Evolutionary conservation across 2,113 vertebrate genomes (phyloP).

Genomic region (Diadophis punctatus): DNA sequence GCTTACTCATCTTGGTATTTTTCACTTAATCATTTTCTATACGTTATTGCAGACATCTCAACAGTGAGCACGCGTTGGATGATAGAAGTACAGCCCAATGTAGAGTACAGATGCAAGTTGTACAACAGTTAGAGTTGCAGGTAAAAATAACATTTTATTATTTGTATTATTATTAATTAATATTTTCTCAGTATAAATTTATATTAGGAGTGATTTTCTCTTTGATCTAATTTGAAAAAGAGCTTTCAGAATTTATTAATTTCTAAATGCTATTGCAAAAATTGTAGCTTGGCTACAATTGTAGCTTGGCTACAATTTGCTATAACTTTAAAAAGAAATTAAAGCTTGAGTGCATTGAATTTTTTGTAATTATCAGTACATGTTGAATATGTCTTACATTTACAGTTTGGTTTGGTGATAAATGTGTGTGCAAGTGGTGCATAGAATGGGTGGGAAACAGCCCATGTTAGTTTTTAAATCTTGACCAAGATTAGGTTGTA

Average conservation of each 20-base stretch:
- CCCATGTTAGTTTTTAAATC: constrained; percentile 42
- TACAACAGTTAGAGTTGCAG: constrained; percentile 99
- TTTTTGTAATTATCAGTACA: constrained; percentile 42
- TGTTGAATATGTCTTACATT: constrained; percentile 30
- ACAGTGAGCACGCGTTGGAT: constrained; percentile 98
- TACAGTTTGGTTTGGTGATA: neutral
- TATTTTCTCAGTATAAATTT: constrained; percentile 68
- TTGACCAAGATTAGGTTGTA: constrained; percentile 51
- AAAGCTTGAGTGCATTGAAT: constrained; percentile 46
- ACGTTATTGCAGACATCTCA: constrained; percentile 94
- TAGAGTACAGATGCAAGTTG: constrained; percentile 99
- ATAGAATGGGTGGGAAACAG: constrained; percentile 32
- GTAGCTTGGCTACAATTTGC: constrained; percentile 51
- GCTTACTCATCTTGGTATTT: constrained; percentile 65
- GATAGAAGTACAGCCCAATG: constrained; percentile 99
- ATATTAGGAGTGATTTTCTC: constrained; percentile 63
- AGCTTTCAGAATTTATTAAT: constrained; percentile 57
- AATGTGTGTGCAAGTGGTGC: neutral
- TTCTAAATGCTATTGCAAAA: constrained; percentile 46
- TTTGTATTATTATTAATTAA: constrained; percentile 35
- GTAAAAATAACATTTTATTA: constrained; percentile 77
- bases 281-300: constrained; percentile 52
- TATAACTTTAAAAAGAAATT: constrained; percentile 57
- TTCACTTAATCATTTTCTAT: constrained; percentile 77
- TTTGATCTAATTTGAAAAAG: constrained; percentile 57